Evolutionary conservation across 2,888 invertebrate species (phyloP), one percentile per base, ranked within the genome.

Genomic region (Amphipyra berbera): DNA sequence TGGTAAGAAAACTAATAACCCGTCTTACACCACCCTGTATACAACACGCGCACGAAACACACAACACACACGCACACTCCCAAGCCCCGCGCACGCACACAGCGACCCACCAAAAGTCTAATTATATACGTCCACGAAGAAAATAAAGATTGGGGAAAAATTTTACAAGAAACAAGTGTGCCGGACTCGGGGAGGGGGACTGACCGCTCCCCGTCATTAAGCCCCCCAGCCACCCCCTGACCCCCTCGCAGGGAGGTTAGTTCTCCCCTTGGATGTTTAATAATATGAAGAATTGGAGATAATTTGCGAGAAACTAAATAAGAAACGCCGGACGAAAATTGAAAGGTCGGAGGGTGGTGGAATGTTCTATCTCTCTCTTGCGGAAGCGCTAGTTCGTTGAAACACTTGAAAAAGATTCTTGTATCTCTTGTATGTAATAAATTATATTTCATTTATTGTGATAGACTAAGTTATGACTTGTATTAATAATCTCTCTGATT

Each of bases 211-310:
- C 88, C 90, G 89, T 94, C 94, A 94, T 94, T 94, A 94, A 88
- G 86, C 88, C 90, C 88, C 90, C 88, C 66, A 69, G 69, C 75
- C 58, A 87, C 87, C 88, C 88, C 68, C 70, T 65, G 69, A 56
- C 72, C 76, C 76, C 75, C 61, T 52, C 78, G 86, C 88, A 83
- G 82, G 89, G 90, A 83, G 89, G 89, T 85, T 90, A 91, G 90
- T 90, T 91, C 90, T 89, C 90, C 94, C 94, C 93, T 77, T 81
- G 86, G 94, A 93, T 94, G 95, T 94, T 94, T 95, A 95, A 95
- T 95, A 94, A 95, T 95, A 95, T 95, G 95, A 95, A 94, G 95
- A 95, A 95, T 95, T 94, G 95, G 95, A 94, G 94, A 95, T 95
- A 95, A 95, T 95, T 95, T 95, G 95, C 94, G 94, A 93, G 94